Conservation (phyloP, 2,113 vertebrate species). For the Dasyurus viverrinus region DNA sequence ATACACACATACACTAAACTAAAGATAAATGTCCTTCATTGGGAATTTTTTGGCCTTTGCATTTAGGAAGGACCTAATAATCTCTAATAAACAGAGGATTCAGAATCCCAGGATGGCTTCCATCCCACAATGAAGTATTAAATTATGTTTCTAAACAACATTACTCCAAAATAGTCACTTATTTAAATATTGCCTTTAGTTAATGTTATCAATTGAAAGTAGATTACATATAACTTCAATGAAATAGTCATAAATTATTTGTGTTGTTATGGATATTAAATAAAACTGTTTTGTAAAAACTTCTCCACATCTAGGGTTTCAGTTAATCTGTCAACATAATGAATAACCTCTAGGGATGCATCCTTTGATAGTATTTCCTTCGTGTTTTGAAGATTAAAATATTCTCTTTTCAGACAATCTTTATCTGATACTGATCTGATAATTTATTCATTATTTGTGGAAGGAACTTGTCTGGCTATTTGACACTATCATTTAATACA, state of each 20-base stretch:
- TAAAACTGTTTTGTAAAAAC: background rate
- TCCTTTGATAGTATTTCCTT: background rate
- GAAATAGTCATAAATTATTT: background rate
- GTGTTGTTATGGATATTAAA: background rate
- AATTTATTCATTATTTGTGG: background rate
- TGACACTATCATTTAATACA: background rate
- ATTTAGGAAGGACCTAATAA: background rate
- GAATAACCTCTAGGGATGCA: background rate
- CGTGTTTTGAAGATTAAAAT: background rate
- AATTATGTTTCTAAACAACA: background rate
- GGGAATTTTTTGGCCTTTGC: background rate
- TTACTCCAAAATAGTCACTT: no score
- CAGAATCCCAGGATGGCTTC: background rate
- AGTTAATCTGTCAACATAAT: background rate
- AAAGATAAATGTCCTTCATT: no score
- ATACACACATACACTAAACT: no score
- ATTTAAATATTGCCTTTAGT: no score
- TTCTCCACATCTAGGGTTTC: background rate
- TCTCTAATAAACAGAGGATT: background rate
- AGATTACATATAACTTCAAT: no score
- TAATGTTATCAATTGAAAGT: no score
- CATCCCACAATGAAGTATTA: background rate
- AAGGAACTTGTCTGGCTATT: background rate
- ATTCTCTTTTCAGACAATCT: background rate
- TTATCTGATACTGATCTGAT: background rate